A percentile compares a stretch with the other conserved stretches of the same genome.
phyloP scores from a whole-genome alignment of 2,797 vertebrate genomes.

The Cetoscarus ocellatus region DNA sequence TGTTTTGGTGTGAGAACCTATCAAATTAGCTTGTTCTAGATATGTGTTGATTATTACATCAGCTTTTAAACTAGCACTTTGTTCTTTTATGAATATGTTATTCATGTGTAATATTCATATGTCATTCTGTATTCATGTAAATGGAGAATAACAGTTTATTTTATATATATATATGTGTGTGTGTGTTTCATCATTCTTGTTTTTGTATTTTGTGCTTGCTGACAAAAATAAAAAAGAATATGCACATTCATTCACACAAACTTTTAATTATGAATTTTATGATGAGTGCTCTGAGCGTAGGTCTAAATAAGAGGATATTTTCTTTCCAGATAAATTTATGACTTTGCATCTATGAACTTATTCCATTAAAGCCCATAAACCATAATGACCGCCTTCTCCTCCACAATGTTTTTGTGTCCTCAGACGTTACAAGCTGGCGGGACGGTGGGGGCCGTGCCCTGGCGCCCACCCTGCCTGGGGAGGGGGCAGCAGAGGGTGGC shows the following conservation, averaged over 20 bases:
- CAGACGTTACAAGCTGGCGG: constrained; percentile 95
- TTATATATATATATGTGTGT: not conserved
- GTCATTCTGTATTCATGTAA: not conserved
- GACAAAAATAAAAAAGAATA: not conserved
- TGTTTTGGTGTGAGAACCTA: not conserved
- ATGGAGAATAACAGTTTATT: not conserved
- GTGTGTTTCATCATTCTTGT: not conserved
- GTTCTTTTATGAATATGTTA: not conserved
- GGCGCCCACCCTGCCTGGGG: constrained; percentile 86
- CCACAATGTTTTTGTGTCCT: constrained; percentile 8
- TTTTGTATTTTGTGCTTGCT: not conserved
- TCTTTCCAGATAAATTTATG: constrained; percentile 4
- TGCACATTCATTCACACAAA: not conserved
- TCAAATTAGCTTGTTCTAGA: not conserved
- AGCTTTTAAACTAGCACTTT: not conserved
- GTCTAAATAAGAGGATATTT: not conserved
- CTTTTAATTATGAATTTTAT: too few species aligned
- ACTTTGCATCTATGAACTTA: constrained; percentile 4
- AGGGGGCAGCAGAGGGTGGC: constrained; percentile 88
- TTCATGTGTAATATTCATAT: too few species aligned
- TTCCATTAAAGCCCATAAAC: constrained; percentile 14
- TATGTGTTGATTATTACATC: not conserved
- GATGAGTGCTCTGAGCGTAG: not conserved
- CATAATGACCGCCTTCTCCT: constrained; percentile 9
- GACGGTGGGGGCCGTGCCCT: constrained; percentile 92